Evolutionary conservation across 2,888 invertebrate species (phyloP).

Genomic region (Blastobasis lacticolella): DNA sequence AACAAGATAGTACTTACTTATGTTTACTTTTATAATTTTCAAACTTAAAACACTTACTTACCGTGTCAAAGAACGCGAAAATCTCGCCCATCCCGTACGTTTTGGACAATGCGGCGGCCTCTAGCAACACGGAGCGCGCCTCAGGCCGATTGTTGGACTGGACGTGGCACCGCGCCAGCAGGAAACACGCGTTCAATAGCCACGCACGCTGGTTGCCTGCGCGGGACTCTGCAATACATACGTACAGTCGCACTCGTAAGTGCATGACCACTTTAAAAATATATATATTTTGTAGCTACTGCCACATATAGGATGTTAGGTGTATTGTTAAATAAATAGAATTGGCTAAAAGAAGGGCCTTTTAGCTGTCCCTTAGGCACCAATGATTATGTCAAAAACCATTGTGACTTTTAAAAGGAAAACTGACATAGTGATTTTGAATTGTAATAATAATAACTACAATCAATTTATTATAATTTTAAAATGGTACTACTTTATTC

Average conservation of each 20-base stretch:
- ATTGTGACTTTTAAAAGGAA: background rate
- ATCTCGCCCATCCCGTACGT: constrained; percentile 39
- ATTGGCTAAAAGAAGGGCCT: too few relatives aligned
- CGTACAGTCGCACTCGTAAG: too few relatives aligned
- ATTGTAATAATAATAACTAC: background rate
- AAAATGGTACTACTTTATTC: too few relatives aligned
- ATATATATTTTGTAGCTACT: background rate
- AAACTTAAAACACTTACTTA: constrained; percentile 15
- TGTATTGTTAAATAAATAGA: too few relatives aligned
- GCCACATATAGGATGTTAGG: too few relatives aligned
- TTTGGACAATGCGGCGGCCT: constrained; percentile 36
- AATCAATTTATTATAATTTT: background rate
- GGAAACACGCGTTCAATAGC: constrained; percentile 52
- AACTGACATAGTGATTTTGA: background rate
- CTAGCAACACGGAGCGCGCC: constrained; percentile 48
- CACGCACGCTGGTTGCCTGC: constrained; percentile 39
- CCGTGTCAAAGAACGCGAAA: constrained; percentile 57
- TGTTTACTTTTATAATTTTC: too few relatives aligned
- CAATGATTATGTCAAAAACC: background rate
- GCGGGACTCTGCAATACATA: constrained; percentile 37
- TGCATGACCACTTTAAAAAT: background rate
- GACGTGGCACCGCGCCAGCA: constrained; percentile 54
- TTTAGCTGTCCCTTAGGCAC: background rate
- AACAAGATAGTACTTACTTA: too few relatives aligned
- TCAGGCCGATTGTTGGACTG: constrained; percentile 60